phyloP scores from a whole-genome alignment of 2,797 vertebrate genomes.

The Garrulus glandarius region DNA sequence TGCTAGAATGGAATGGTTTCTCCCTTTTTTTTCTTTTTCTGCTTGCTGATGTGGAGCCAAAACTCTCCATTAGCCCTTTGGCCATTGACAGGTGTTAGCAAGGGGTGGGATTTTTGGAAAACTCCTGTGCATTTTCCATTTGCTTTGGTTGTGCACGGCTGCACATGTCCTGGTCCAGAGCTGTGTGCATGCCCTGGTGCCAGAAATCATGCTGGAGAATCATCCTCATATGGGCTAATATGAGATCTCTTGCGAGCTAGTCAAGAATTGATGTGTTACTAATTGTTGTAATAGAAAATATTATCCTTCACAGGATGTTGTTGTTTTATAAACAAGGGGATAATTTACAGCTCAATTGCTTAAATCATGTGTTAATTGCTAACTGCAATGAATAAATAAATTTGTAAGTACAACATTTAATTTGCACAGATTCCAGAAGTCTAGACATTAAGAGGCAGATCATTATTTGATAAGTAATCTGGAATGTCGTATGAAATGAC shows the following conservation, averaged over 20 bases:
- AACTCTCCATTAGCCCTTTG: not conserved
- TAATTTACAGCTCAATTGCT: constrained; percentile 40
- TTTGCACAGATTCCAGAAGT: not conserved
- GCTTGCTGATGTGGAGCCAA: not conserved
- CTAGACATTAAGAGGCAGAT: not conserved
- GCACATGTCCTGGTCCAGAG: not conserved
- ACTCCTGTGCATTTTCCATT: not conserved
- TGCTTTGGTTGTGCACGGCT: not conserved
- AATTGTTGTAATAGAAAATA: constrained; percentile 41
- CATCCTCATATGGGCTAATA: not conserved
- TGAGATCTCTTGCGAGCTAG: not conserved
- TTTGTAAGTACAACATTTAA: constrained; percentile 24
- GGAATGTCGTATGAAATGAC: not conserved
- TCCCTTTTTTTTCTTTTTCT: not conserved
- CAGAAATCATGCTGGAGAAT: not conserved
- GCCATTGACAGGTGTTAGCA: not conserved
- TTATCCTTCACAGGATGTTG: not conserved
- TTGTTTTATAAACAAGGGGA: constrained; percentile 47
- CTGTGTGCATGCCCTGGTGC: not conserved
- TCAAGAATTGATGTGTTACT: constrained; percentile 14
- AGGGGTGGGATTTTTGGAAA: not conserved
- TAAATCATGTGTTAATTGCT: constrained; percentile 35
- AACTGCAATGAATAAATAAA: constrained; percentile 10
- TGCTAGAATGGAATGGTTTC: not conserved
- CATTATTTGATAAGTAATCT: constrained; percentile 30